These are phyloP conservation scores for Nymphicus hollandicus DNA, from an alignment of 2,113 vertebrate species.

Conservation along the genomic window DNA sequence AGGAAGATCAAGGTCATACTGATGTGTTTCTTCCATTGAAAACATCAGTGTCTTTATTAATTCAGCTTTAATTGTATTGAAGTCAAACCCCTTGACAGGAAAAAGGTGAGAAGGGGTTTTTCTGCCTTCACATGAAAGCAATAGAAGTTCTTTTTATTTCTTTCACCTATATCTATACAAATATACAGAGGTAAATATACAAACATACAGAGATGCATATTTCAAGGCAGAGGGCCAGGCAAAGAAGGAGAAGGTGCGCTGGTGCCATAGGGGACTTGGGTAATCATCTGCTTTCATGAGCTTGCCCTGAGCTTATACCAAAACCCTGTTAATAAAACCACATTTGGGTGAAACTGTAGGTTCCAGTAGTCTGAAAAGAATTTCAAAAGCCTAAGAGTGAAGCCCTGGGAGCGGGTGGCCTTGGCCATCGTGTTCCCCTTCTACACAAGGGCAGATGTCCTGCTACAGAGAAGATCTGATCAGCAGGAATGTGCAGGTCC, in stretches of 20 bases:
- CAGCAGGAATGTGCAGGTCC: background rate
- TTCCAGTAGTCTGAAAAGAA: too few species aligned
- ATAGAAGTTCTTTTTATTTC: background rate
- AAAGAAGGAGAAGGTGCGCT: background rate
- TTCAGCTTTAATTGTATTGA: background rate
- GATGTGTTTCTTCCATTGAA: background rate
- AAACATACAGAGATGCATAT: background rate
- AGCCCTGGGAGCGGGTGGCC: background rate
- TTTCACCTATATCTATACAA: background rate
- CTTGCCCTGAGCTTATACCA: background rate
- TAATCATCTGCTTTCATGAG: accelerated
- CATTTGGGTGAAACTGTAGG: background rate
- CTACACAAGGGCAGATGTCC: background rate
- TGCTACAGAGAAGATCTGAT: too few species aligned
- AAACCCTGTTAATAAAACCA: background rate
- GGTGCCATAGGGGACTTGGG: background rate
- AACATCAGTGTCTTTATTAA: background rate
- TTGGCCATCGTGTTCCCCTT: accelerated
- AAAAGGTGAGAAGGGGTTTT: background rate
- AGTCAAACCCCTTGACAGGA: background rate
- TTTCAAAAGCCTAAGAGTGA: background rate
- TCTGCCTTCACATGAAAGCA: background rate
- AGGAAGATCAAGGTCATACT: background rate
- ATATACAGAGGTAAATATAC: background rate
- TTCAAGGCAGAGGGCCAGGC: background rate